These are phyloP conservation scores for Betta splendens DNA, from an alignment of 2,797 vertebrate genomes.

Conservation along the genomic window DNA sequence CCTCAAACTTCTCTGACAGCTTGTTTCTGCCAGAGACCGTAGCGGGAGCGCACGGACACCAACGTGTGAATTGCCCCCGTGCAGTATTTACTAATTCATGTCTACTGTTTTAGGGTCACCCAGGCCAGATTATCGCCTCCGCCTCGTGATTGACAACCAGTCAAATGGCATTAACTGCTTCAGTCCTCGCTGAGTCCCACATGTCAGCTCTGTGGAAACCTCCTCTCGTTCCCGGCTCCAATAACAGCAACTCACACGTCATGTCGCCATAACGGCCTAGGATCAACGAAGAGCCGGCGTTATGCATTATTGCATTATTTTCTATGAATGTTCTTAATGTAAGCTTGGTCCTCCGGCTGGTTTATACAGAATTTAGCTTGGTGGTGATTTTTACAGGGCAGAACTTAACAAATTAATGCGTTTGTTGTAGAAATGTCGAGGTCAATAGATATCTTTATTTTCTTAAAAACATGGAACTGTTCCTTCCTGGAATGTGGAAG, in stretches of 20 bases:
- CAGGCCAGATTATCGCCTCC: background rate
- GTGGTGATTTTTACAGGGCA: conserved; percentile 2
- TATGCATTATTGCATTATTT: conserved; percentile 63
- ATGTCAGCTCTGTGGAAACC: conserved; percentile 10
- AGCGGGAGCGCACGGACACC: conserved; percentile 14
- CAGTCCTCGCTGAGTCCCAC: background rate
- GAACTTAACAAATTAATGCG: too few species aligned
- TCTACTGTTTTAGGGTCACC: conserved; percentile 6
- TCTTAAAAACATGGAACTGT: too few species aligned
- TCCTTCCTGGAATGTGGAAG: too few species aligned
- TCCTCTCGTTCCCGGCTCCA: conserved; percentile 34
- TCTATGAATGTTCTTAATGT: conserved; percentile 27
- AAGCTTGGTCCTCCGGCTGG: conserved; percentile 17
- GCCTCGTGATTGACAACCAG: conserved; percentile 4
- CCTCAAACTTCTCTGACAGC: conserved; percentile 28
- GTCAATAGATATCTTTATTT: too few species aligned
- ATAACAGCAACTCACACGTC: conserved; percentile 26
- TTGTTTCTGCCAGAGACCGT: background rate
- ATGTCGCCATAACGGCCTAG: conserved; percentile 20
- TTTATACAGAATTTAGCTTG: conserved; percentile 32
- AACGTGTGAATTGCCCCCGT: conserved; percentile 5
- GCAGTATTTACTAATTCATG: background rate
- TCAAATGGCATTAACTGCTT: background rate
- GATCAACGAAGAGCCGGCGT: conserved; percentile 50
- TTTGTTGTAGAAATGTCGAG: too few species aligned